phyloP scores from a whole-genome alignment of 2,888 invertebrate genomes.

The Melitaea athalia region DNA sequence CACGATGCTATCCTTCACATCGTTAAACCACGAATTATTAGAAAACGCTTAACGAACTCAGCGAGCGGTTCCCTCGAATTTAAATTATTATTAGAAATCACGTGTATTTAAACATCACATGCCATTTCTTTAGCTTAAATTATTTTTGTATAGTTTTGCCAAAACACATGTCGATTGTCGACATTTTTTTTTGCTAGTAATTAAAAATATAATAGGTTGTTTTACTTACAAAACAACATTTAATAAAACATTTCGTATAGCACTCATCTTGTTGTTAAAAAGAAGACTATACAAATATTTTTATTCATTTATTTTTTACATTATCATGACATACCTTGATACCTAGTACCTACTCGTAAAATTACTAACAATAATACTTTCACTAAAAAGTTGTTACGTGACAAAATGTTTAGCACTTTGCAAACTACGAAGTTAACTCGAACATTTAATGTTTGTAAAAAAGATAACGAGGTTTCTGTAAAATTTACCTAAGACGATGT shows the following conservation, averaged over 20 bases:
- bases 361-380: slow-evolving; percentile 40
- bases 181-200: no score
- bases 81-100: not conserved
- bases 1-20: slow-evolving; percentile 2
- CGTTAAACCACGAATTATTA: not conserved
- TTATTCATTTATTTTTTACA: not conserved
- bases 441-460: slow-evolving; percentile 54
- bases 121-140: not conserved
- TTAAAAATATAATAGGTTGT: no score
- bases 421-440: slow-evolving; percentile 33
- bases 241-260: not conserved
- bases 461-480: slow-evolving; percentile 45
- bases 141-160: no score
- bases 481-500: slow-evolving; percentile 50
- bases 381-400: slow-evolving; percentile 50
- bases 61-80: not conserved
- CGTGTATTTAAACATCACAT: not conserved
- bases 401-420: slow-evolving; percentile 54
- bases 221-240: no score
- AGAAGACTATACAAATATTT: not conserved
- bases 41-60: not conserved
- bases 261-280: not conserved
- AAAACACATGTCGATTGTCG: no score
- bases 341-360: no score
- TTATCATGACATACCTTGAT: not conserved